phyloP scores from a whole-genome alignment of 2,113 vertebrate genomes.

The Alces alces region DNA sequence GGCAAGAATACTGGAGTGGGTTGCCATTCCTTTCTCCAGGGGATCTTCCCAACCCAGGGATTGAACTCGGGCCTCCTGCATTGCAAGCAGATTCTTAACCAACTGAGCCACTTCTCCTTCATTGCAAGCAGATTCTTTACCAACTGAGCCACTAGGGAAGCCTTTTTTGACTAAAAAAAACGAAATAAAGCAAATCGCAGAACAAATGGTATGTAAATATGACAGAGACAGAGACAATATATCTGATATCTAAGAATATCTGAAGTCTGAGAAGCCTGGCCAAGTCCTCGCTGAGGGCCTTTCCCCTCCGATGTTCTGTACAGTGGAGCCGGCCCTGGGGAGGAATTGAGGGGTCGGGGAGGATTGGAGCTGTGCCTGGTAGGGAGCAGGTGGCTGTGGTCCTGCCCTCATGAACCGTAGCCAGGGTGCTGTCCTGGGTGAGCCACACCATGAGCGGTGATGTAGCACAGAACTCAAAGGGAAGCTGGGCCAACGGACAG shows the following conservation, averaged over 20 bases:
- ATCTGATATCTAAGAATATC: background rate
- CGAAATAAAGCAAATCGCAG: background rate
- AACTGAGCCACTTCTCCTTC: background rate
- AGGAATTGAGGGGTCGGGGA: background rate
- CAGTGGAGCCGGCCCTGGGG: background rate
- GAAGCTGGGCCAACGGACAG: background rate
- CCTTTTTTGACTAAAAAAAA: background rate
- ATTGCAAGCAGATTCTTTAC: background rate
- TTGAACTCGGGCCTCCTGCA: background rate
- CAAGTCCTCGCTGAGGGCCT: background rate
- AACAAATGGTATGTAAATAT: background rate
- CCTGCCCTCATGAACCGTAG: accelerated
- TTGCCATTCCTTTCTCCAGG: background rate
- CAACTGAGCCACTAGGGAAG: background rate
- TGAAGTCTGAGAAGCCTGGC: background rate
- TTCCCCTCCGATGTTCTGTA: accelerated
- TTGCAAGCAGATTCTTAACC: background rate
- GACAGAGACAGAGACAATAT: background rate
- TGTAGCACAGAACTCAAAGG: background rate
- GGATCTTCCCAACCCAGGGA: background rate
- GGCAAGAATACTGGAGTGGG: background rate
- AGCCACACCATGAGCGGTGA: background rate
- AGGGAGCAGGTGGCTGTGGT: background rate
- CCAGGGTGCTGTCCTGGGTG: background rate
- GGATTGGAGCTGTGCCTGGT: background rate